These are phyloP conservation scores for Mechanitis messenoides DNA, from an alignment of 2,888 invertebrate species.

Conservation along the genomic window DNA sequence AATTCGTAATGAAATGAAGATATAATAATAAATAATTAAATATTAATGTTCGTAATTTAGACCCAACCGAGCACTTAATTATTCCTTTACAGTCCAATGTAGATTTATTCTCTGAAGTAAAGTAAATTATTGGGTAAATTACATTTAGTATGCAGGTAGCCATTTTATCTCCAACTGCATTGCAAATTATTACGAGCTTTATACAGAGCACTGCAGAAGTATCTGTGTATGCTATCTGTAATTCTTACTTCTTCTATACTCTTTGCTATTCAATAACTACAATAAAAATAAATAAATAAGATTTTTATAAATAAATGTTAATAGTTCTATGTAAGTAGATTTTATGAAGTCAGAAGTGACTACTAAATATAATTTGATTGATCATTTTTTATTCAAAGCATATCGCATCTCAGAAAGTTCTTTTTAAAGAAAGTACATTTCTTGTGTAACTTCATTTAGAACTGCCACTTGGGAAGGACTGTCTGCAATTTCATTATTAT, in stretches of 20 bases:
- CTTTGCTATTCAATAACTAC: background rate
- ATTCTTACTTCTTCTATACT: background rate
- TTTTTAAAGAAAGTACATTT: conserved; percentile 12
- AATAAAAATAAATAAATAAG: too few relatives aligned
- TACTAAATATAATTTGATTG: too few relatives aligned
- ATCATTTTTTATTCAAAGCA: background rate
- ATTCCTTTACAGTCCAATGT: background rate
- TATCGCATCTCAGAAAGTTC: background rate
- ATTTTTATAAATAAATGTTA: too few relatives aligned
- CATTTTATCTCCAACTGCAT: conserved; percentile 23
- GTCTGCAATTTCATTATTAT: conserved; percentile 12
- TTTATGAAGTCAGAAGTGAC: too few relatives aligned
- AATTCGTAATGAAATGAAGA: too few relatives aligned
- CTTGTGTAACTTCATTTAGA: conserved; percentile 5
- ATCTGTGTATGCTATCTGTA: conserved; percentile 21
- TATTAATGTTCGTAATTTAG: too few relatives aligned
- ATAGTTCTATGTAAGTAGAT: too few relatives aligned
- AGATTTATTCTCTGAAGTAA: conserved; percentile 15
- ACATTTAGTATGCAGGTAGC: conserved; percentile 26
- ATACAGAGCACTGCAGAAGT: conserved; percentile 24
- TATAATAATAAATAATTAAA: too few relatives aligned
- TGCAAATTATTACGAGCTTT: conserved; percentile 20
- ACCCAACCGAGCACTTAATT: too few relatives aligned
- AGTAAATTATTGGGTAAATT: conserved; percentile 27
- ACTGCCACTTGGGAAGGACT: background rate